Percentiles rank a stretch among this genome's conserved stretches.
Conservation (phyloP, 2,113 vertebrate genomes). For the Serinus canaria region DNA sequence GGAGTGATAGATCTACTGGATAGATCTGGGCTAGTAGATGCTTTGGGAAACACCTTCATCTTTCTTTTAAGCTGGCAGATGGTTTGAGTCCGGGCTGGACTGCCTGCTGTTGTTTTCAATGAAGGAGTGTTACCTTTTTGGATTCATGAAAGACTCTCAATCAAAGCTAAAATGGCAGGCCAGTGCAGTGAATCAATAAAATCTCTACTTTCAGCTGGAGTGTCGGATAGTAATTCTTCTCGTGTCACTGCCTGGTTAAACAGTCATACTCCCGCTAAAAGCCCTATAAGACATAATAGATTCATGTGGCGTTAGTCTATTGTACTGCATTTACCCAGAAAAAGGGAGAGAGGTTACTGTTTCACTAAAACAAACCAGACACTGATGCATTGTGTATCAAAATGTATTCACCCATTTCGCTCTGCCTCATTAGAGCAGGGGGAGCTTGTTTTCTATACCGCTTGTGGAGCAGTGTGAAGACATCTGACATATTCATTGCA, state of each 20-base stretch:
- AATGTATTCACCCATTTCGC: constrained; percentile 75
- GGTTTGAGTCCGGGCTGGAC: constrained; percentile 71
- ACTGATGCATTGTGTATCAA: constrained; percentile 74
- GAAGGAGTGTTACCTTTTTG: constrained; percentile 80
- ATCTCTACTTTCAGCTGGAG: constrained; percentile 81
- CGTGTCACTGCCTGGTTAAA: constrained; percentile 84
- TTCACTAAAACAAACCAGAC: constrained; percentile 79
- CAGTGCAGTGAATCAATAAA: constrained; percentile 81
- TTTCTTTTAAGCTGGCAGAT: constrained; percentile 79
- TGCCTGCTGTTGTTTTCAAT: constrained; percentile 80
- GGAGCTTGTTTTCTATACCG: constrained; percentile 30
- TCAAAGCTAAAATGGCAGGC: constrained; percentile 82
- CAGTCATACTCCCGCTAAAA: constrained; percentile 78
- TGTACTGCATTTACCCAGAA: constrained; percentile 77
- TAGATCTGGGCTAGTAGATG: constrained; percentile 28
- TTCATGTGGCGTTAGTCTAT: constrained; percentile 80
- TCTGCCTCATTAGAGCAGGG: constrained; percentile 61
- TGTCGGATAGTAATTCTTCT: constrained; percentile 81
- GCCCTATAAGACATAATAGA: constrained; percentile 79
- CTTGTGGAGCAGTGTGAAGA: constrained; percentile 55
- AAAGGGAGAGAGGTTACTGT: constrained; percentile 73
- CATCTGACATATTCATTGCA: constrained; percentile 60
- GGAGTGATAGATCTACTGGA: constrained; percentile 16
- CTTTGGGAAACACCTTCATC: constrained; percentile 72
- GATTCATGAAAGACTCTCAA: constrained; percentile 80